Base-by-base conservation (phyloP, 1,140 invertebrate species). In the Macrobrachium nipponense region DNA sequence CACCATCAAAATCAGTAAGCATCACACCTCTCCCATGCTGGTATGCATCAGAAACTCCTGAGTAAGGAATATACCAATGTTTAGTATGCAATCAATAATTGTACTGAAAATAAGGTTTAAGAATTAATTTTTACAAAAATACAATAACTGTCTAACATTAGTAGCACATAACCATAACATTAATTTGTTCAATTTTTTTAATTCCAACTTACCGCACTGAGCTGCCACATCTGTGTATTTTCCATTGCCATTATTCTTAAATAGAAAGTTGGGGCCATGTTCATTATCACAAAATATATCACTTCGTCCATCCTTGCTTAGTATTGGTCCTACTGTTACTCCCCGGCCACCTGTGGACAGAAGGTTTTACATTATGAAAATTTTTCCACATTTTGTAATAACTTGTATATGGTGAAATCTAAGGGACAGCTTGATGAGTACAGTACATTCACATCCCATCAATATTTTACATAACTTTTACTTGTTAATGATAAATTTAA, bases 221-320 rank as follows among this genome's bases (percentile, higher is more conserved):
- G 78, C 78, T 36, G 78, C 78, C 18, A 80, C 78, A 80, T 80
- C 78, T 43, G 78, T 80, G 23, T 64, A 80, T 43, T 60, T 80
- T 66, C 78, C 78, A 80, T 80, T 66, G 11, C 78, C 78, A 62
- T 80, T 80, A 44, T 80, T 80, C 43, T 66, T 80, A 27, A 80
- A 80, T 20, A 80, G 18, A 18, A 80, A 80, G 62, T 80, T 80
- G 17, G 78, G 60, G 15, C 78, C 78, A 36, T 80, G 78, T n/a
- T 80, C 62, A 80, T 66, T 80, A 23, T 80, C 62, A 62, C 78
- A 80, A 18, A 80, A 80, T 27, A 80, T 66, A 43, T 80, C 78
- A 66, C 78, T 80, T 36, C 78, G 51, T 14, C 78, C 78, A 66
- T 80, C 78, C 43, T 80, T 80, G 62, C 61, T 80, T 7, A 80